Base-by-base conservation (phyloP, 2,113 vertebrate species). In the Nicator chloris region DNA sequence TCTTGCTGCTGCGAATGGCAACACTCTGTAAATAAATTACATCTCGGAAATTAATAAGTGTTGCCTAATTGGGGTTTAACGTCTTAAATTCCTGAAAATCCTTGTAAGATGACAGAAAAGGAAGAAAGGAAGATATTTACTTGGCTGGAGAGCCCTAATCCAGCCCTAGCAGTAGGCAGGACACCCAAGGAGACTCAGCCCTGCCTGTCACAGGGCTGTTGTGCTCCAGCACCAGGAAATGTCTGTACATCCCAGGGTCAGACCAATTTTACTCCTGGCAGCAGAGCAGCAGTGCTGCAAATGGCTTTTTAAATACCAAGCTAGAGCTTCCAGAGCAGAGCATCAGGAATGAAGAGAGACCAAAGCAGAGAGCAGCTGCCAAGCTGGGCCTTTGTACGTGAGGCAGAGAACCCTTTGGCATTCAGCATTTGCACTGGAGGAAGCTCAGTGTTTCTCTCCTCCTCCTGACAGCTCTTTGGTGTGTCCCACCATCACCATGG, bases 11-110 rank as follows among this genome's bases (percentile, higher is more conserved):
- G 75, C 6, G 16, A 88, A 88, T 6, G 49, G 82, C 79, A 94
- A 53, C 35, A 4, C 75, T 73, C 60, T 13, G 79, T 61, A 82
- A 90, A 90, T 69, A 92, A 90, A 80, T 70, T 54, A 80, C 71
- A 90, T 13, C 71, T 72, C 3, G 1, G 75, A 94, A 96, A 77
- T 76, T 37, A 85, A 13, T 69, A 79, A 87, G 68, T 10, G 8
- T 19, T 82, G 79, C 82, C 68, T 93, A 80, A 93, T 76, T 61
- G 93, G 80, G 71, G 50, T 57, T 92, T 82, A 94, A 23, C 50
- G 33, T 76, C 85, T 57, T 73, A 69, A 76, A 80, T 73, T 83
- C 64, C 37, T 81, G 53, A 84, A 92, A 91, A 82, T 35, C 53
- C 75, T 56, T 27, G 27, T 42, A 49, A 90, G 63, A 37, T 4